phyloP scores from a whole-genome alignment of 2,888 invertebrate genomes.

The Embidobia sp. region DNA sequence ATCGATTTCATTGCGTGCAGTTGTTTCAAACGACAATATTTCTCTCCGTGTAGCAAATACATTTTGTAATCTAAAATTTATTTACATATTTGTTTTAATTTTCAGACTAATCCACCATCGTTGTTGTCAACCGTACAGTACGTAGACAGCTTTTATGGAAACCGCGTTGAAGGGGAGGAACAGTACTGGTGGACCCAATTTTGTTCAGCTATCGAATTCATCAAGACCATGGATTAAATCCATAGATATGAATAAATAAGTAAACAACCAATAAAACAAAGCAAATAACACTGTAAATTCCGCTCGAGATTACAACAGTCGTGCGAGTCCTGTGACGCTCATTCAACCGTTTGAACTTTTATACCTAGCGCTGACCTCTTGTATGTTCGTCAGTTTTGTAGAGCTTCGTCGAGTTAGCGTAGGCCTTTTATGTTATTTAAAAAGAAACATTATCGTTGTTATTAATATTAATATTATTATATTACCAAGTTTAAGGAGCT shows the following conservation, averaged over 20 bases:
- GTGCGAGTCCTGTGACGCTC: slow-evolving; percentile 34
- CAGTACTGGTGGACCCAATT: slow-evolving; percentile 99
- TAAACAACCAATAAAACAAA: slow-evolving; percentile 13
- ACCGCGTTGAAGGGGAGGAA: slow-evolving; percentile 92
- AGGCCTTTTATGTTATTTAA: slow-evolving; percentile 54
- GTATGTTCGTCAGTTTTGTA: slow-evolving; percentile 39
- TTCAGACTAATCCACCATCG: slow-evolving; percentile 95
- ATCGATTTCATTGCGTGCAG: too few species aligned
- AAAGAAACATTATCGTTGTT: slow-evolving; percentile 44
- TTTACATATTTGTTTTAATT: neutral
- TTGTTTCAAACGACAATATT: too few species aligned
- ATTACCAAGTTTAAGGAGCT: slow-evolving; percentile 28
- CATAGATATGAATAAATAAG: slow-evolving; percentile 21
- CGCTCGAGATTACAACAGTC: slow-evolving; percentile 40
- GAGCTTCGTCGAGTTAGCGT: slow-evolving; percentile 24
- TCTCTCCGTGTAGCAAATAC: too few species aligned
- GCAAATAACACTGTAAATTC: slow-evolving; percentile 45
- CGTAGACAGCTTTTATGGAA: slow-evolving; percentile 94
- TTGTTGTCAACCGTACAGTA: slow-evolving; percentile 97
- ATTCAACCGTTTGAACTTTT: slow-evolving; percentile 34
- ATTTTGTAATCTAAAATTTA: too few species aligned
- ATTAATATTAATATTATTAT: slow-evolving; percentile 52
- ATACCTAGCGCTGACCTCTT: slow-evolving; percentile 28
- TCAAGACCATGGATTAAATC: slow-evolving; percentile 95
- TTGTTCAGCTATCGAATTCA: slow-evolving; percentile 97